Conservation (phyloP, 1,140 invertebrate species). For the Capitella teleta region DNA sequence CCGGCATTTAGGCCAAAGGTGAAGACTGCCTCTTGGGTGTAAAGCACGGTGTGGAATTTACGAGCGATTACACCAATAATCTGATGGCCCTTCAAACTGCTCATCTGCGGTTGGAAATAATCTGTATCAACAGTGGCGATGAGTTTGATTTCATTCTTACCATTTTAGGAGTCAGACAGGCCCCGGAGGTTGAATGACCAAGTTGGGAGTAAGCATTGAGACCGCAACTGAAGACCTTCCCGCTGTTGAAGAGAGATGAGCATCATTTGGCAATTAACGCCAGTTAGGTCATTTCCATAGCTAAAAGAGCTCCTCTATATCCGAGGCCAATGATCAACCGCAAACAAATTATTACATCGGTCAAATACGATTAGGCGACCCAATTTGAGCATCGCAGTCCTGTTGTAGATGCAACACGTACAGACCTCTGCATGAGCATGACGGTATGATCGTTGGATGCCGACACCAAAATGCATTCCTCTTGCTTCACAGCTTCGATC, state of each 20-base stretch:
- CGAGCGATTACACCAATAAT: slow-evolving; percentile 50
- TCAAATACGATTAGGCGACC: no score
- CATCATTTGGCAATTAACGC: no score
- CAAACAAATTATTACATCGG: no score
- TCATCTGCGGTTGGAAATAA: no score
- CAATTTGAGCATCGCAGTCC: no score
- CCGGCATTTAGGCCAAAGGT: slow-evolving; percentile 63
- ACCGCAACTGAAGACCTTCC: slow-evolving; percentile 52
- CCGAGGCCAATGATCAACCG: no score
- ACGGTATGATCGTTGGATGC: slow-evolving; percentile 55
- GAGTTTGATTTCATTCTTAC: slow-evolving; percentile 17
- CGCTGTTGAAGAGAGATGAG: no score
- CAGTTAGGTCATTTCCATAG: no score
- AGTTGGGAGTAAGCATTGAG: slow-evolving; percentile 54
- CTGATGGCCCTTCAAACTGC: slow-evolving; percentile 26
- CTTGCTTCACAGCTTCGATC: slow-evolving; percentile 36
- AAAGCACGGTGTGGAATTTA: slow-evolving; percentile 57
- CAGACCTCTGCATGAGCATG: slow-evolving; percentile 50
- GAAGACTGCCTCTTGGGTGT: slow-evolving; percentile 48
- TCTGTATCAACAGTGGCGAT: no score
- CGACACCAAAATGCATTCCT: slow-evolving; percentile 31
- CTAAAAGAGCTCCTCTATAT: no score
- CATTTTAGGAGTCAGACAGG: slow-evolving; percentile 46
- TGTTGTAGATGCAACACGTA: background rate
- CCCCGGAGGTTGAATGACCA: slow-evolving; percentile 48